These are phyloP conservation scores for Eulimnadia texana DNA, from an alignment of 1,140 invertebrate species.

Conservation along the genomic window DNA sequence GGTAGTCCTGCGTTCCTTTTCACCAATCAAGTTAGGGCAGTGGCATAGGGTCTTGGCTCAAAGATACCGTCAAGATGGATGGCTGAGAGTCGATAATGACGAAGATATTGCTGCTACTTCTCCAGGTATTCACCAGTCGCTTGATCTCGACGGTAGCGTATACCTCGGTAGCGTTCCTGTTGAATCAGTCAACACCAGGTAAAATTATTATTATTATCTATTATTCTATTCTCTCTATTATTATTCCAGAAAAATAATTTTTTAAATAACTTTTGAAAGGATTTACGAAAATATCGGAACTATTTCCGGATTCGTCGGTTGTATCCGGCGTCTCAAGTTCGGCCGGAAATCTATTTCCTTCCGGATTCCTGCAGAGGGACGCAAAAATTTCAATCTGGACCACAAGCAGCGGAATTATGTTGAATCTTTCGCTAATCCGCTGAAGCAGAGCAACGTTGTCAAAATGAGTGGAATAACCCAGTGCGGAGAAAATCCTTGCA, in stretches of 20 bases:
- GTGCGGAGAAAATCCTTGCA: slow-evolving; percentile 53
- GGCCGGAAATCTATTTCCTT: slow-evolving; percentile 50
- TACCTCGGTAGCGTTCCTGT: slow-evolving; percentile 68
- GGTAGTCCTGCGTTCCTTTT: slow-evolving; percentile 54
- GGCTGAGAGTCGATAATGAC: slow-evolving; percentile 62
- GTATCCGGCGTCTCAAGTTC: slow-evolving; percentile 59
- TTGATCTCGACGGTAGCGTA: slow-evolving; percentile 66
- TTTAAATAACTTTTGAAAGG: too few species aligned
- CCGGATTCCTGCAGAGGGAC: slow-evolving; percentile 21
- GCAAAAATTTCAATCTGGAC: not conserved
- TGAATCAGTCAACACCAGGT: slow-evolving; percentile 33
- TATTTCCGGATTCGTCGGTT: slow-evolving; percentile 62
- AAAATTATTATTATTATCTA: too few species aligned
- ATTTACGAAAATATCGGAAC: slow-evolving; percentile 75
- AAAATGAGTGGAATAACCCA: slow-evolving; percentile 12
- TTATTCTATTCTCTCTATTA: too few species aligned
- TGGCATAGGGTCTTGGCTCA: slow-evolving; percentile 68
- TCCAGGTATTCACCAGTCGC: slow-evolving; percentile 57
- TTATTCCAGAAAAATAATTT: too few species aligned
- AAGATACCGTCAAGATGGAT: slow-evolving; percentile 66
- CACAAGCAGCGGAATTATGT: not conserved
- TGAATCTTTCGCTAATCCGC: not conserved
- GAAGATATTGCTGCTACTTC: slow-evolving; percentile 65
- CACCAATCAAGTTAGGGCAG: slow-evolving; percentile 54
- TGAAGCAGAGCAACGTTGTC: not conserved